A percentile compares a stretch with the other conserved stretches of the same genome.
Conservation (phyloP, 2,888 invertebrate species). For the Lottia gigantea region DNA sequence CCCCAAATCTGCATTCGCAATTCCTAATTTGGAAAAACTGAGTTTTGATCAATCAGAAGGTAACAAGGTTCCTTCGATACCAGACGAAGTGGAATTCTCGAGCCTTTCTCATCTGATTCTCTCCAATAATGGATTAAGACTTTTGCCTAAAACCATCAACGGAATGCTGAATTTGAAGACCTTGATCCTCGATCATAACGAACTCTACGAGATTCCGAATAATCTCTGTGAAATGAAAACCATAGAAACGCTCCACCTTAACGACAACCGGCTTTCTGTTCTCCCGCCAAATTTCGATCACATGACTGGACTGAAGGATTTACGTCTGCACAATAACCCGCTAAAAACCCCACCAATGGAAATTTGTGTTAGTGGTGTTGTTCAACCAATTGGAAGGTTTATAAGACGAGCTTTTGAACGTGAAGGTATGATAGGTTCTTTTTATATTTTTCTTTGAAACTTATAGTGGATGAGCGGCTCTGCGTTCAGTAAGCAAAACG, state of each 20-base stretch:
- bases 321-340: slow-evolving; percentile 62
- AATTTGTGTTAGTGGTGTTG: slow-evolving; percentile 62
- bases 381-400: slow-evolving; percentile 64
- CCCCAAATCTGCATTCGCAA: slow-evolving; percentile 53
- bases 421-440: slow-evolving; percentile 49
- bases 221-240: slow-evolving; percentile 46
- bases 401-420: slow-evolving; percentile 54
- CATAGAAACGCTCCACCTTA: slow-evolving; percentile 44
- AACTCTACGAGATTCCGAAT: slow-evolving; percentile 34
- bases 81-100: slow-evolving; percentile 53
- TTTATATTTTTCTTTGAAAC: no score
- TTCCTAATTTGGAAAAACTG: slow-evolving; percentile 53
- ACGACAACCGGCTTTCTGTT: slow-evolving; percentile 53
- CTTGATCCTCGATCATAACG: background rate
- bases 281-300: slow-evolving; percentile 59
- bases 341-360: slow-evolving; percentile 62
- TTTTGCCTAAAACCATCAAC: slow-evolving; percentile 51
- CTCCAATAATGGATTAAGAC: slow-evolving; percentile 54
- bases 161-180: slow-evolving; percentile 53
- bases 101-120: slow-evolving; percentile 50
- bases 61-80: slow-evolving; percentile 44
- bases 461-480: no score
- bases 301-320: slow-evolving; percentile 50
- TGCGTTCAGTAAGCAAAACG: no score
- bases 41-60: slow-evolving; percentile 58